Evolutionary conservation across 1,140 invertebrate species (phyloP), one percentile per base, ranked within the genome.

Genomic region (Elymnias hypermnestra): DNA sequence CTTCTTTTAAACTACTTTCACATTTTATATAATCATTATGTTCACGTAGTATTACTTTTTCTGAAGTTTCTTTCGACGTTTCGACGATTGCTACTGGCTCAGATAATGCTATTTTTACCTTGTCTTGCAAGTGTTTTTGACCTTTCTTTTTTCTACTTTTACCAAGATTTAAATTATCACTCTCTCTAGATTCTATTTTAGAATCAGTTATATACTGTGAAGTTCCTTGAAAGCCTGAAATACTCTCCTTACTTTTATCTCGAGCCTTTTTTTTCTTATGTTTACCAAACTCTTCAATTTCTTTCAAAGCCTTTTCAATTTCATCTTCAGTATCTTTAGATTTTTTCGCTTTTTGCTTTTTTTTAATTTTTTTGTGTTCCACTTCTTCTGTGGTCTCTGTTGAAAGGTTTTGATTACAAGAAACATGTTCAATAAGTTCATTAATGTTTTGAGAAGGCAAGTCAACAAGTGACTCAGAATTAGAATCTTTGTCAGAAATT

Each of bases 261-360:
- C 50, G 33, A 43, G 37, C 3, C 58, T 62, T 72, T 48, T 68
- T 83, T 57, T 79, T 83, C 37, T 72, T 79, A 25, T 67, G 61
- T 59, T 68, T 73, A 22, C 72, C 60, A 9, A 57, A 62, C 52
- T 74, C 71, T 55, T 86, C 81, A 31, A 88, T 88, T 83, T 89
- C 88, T 61, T 83, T 79, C 0, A 89, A 57, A 36, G 87, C 88
- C 63, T 74, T 86, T 56, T 88, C 86, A 42, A 89, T 86, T 52
- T 89, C 87, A 63, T 89, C 88, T 57, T 83, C 75, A 50, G 54
- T 55, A 36, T 71, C 63, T 73, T 75, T 86, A 17, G 44, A 6
- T 61, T 85, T 88, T 66, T 83, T 88, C 14, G 44, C 47, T 59
- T 83, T 84, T 29, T 71, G 70, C 66, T 82, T 86, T 61, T 81